Evolutionary conservation across 2,113 vertebrate species (phyloP), one percentile per base, ranked within the genome.

Genomic region (Heterocephalus glaber): DNA sequence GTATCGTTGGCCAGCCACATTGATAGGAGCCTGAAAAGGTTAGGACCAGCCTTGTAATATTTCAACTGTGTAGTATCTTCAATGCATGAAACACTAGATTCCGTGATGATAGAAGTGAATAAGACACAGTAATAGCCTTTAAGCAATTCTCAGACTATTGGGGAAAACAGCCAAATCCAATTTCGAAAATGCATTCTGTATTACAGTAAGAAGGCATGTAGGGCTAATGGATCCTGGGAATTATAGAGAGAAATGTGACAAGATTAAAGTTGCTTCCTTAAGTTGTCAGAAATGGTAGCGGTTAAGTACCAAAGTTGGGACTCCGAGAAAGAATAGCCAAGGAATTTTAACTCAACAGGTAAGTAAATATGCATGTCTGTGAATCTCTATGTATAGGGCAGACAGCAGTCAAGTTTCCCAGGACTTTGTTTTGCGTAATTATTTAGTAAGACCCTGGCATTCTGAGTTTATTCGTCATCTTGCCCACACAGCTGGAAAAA

Each of bases 381-480:
- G 65, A 87, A 33, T 92, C 11, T 14, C 7, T n/a, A 2, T 33
- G 22, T 20, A 13, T 47, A 44, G 65, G 52, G 8, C 9, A 92
- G 52, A 52, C 7, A 63, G 63, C 70, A 54, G 56, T 49, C 9
- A 41, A n/a, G 14, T 49, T 94, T 87, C 93, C 3, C 30, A 41
- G 94, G 92, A 9, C 38, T 95, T 83, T 89, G 66, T 90, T 95
- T 94, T 84, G 44, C 54, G 79, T 61, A 68, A 76, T 96, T 97
- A 58, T 88, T 82, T 87, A 49, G 86, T 10, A 97, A 93, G 85
- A 96, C 41, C 9, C 66, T 85, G 74, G 54, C 30, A 54, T 22
- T 58, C 86, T 89, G 54, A 24, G 19, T 87, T 96, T 58, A 52
- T 96, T 96, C 13, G 35, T 95, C 56, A 38, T 96, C 61, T 84